Base-by-base conservation (phyloP, 2,888 invertebrate species). In the Rhodophaea formosa region DNA sequence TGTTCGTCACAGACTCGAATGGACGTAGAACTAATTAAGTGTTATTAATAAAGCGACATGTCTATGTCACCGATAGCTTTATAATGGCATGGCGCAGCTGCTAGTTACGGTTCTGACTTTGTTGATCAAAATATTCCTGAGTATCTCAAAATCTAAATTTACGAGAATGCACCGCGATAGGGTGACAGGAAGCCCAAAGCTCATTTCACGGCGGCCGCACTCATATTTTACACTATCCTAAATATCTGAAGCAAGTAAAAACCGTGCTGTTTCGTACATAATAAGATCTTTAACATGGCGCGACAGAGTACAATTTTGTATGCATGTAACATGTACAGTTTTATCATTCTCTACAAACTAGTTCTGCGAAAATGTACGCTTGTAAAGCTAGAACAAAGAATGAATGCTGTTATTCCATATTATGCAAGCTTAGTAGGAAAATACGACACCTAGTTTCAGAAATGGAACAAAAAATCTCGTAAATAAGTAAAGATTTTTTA, bases 191-290 rank as follows among this genome's bases (percentile, higher is more conserved):
- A 76, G 72, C 75, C 74, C 77, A 75, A 77, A 85, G 82, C 81
- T 86, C 81, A 87, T 88, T 88, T 88, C 83, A 86, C 86, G 82
- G 79, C 79, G 74, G 75, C 76, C 79, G 85, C 86, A 79, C 80
- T 81, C 84, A 82, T 81, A 85, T 86, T 85, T 84, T 81, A 83
- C 80, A 82, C 79, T 77, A 78, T 78, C 80, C 77, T 76, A 82
- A 85, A 86, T 79, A 75, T 73, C 75, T 74, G 75, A 75, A 75
- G 53, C 59, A 17, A 60, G 62, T 59, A 64, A 63, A 65, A 71
- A 68, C 64, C 61, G 68, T 62, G 63, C 65, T 69, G 63, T 56
- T 60, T 62, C 60, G 64, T 64, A 60, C 65, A 60, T 69, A 66
- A 76, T 75, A 74, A 78, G 73, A 72, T 70, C 76, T 74, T 76